Conservation (phyloP, 2,888 invertebrate species). For the Liposcelis brunnea region DNA sequence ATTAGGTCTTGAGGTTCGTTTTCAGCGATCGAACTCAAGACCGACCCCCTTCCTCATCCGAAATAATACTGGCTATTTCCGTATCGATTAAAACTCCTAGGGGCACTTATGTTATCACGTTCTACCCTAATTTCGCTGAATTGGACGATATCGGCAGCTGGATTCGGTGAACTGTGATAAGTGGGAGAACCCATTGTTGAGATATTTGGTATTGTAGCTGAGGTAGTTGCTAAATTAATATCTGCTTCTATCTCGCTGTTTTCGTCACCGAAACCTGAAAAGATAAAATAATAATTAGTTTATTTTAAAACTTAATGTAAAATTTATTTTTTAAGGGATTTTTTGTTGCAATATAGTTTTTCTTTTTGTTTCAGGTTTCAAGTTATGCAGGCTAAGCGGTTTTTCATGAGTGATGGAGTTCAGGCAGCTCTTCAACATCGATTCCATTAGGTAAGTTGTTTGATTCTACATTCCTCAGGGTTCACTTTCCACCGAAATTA, state of each 20-base stretch:
- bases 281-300: no score
- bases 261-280: constrained; percentile 50
- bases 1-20: not conserved
- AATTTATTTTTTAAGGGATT: no score
- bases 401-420: no score
- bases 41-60: constrained; percentile 49
- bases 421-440: no score
- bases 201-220: constrained; percentile 41
- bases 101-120: constrained; percentile 27
- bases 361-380: no score
- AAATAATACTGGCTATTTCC: constrained; percentile 54
- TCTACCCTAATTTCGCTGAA: constrained; percentile 25
- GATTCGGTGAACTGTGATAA: constrained; percentile 33
- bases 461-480: no score
- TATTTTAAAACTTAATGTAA: no score
- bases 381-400: no score
- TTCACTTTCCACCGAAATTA: no score
- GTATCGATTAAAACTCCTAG: constrained; percentile 44
- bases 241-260: constrained; percentile 73
- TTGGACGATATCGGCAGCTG: constrained; percentile 19
- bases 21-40: constrained; percentile 5
- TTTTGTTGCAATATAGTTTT: no score
- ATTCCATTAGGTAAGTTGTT: no score
- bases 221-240: constrained; percentile 50
- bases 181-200: constrained; percentile 24